Base-by-base conservation (phyloP, 2,797 vertebrate species). In the Tauraco hartlaubi region DNA sequence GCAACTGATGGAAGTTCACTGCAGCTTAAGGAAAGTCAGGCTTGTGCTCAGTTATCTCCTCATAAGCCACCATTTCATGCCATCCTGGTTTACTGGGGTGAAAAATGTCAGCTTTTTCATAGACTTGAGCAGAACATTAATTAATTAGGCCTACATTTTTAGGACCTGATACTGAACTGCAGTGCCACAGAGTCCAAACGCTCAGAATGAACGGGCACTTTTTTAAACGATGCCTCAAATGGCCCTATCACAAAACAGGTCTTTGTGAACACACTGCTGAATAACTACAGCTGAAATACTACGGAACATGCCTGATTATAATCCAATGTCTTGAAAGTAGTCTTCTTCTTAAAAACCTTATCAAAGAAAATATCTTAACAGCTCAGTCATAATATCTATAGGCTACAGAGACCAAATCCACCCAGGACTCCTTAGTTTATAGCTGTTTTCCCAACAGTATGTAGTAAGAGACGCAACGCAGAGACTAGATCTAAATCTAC, bases 341-440 rank as follows among this genome's bases (percentile, higher is more conserved):
- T 22, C 12, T 80, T 25, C 5, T n/a, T 90, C 20, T 64, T 74
- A 68, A 87, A 95, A 90, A 93, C 43, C 44, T 93, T 88, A 94
- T 48, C 63, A 89, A 96, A 88, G 84, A 74, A 82, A 93, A 39
- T 55, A 93, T 63, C 61, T 92, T 69, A 76, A 84, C 54, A 82
- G 33, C 62, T 86, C 55, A 71, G 66, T 59, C n/a, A 58, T n/a
- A 73, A 92, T 54, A 89, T 51, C 87, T 80, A 67, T 15, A 85
- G 54, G 46, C 46, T 64, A 89, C 22, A 51, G 26, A 92, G 63
- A 92, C 85, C 71, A 80, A 95, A 94, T 66, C 37, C 33, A 85
- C 29, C 26, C n/a, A 71, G 39, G 74, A 74, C 37, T 77, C 71
- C 72, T 52, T 56, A 17, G 62, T 46, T 87, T 49, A 91, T 14